Percentiles rank a stretch among this genome's conserved stretches.
Evolutionary conservation across 2,888 invertebrate species (phyloP).

Genomic region (Drosophila engyochracea): DNA sequence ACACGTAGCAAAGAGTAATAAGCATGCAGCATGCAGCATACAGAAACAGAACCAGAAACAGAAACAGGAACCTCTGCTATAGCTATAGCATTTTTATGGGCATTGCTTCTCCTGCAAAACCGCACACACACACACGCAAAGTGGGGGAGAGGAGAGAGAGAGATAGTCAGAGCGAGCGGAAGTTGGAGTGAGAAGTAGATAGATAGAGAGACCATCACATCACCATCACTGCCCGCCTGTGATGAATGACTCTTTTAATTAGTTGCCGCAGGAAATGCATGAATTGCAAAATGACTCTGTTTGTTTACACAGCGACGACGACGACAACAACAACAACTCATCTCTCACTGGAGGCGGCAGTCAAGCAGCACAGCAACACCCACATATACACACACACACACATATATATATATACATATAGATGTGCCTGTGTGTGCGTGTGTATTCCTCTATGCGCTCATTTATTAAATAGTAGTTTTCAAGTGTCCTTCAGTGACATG

Average conservation of each 20-base stretch:
- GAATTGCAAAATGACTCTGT: conserved; percentile 84
- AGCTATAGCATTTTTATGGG: conserved; percentile 50
- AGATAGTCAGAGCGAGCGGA: conserved; percentile 16
- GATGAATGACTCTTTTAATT: conserved; percentile 86
- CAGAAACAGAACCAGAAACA: conserved; percentile 37
- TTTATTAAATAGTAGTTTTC: conserved; percentile 83
- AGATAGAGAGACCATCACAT: conserved; percentile 61
- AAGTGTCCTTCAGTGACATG: conserved; percentile 82
- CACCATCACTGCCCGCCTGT: conserved; percentile 80
- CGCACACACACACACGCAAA: conserved; percentile 22
- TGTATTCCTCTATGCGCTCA: conserved; percentile 72
- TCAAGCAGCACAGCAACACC: conserved; percentile 35
- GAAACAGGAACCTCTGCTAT: conserved; percentile 23
- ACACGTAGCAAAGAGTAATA: conserved; percentile 78
- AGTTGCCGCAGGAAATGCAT: conserved; percentile 86
- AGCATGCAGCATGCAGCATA: conserved; percentile 79
- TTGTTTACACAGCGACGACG: conserved; percentile 71
- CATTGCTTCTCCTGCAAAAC: conserved; percentile 46
- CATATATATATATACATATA: conserved; percentile 2
- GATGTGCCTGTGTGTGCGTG: conserved; percentile 36
- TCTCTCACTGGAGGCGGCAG: conserved; percentile 48
- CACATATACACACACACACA: conserved; percentile 7
- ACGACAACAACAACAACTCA: conserved; percentile 45
- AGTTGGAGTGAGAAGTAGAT: conserved; percentile 18
- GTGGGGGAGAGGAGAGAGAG: conserved; percentile 13